phyloP scores from a whole-genome alignment of 2,113 vertebrate genomes.

The Charina bottae region DNA sequence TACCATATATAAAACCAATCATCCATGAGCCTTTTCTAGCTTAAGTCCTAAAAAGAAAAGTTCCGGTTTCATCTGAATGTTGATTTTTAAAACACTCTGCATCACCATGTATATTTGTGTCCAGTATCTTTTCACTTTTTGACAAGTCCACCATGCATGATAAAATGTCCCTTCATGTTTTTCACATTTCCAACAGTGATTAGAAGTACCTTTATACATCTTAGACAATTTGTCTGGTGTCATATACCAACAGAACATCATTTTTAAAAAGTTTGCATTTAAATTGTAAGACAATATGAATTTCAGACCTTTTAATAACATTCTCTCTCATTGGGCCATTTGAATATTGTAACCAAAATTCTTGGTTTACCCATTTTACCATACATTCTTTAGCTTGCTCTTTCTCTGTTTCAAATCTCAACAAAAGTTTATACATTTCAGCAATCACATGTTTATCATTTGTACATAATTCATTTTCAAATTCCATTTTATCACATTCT shows the following conservation, averaged over 20 bases:
- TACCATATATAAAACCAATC: not conserved
- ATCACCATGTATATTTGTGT: not conserved
- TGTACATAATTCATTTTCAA: too few species aligned
- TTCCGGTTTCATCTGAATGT: not conserved
- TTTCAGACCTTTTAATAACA: not conserved
- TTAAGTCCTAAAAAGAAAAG: not conserved
- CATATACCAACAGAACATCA: not conserved
- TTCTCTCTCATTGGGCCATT: too few species aligned
- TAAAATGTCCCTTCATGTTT: not conserved
- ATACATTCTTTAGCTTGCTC: not conserved
- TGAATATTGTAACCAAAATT: too few species aligned
- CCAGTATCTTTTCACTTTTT: not conserved
- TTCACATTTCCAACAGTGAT: not conserved
- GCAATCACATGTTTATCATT: too few species aligned
- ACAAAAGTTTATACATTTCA: not conserved
- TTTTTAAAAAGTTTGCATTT: not conserved
- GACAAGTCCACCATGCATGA: not conserved
- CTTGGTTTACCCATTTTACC: too few species aligned
- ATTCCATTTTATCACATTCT: not conserved
- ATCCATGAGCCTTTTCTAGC: not conserved
- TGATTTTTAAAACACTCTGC: not conserved
- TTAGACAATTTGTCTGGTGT: not conserved
- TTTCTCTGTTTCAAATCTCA: not conserved
- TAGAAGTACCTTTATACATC: not conserved
- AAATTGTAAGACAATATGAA: not conserved